Conservation (phyloP, 2,888 invertebrate species). For the Philhelius pedissequus region DNA sequence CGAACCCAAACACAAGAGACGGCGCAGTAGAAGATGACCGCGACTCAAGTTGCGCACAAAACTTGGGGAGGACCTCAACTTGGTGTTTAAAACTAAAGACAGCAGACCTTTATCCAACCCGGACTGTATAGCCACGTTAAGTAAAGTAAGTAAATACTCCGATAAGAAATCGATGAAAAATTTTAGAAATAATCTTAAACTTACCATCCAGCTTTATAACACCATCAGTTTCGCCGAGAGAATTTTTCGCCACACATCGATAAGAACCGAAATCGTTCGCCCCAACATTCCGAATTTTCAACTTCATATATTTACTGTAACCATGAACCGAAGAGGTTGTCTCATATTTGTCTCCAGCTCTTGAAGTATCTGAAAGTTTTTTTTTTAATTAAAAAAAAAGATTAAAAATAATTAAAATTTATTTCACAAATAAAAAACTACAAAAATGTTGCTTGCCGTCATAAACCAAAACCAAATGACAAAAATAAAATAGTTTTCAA, state of each 20-base stretch:
- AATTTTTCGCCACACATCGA: conserved; percentile 95
- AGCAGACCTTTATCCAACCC: too few species aligned
- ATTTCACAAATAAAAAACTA: neutral
- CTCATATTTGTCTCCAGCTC: conserved; percentile 92
- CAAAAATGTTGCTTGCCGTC: neutral
- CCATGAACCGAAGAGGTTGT: conserved; percentile 90
- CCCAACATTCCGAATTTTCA: conserved; percentile 90
- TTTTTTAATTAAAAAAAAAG: neutral
- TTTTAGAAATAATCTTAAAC: neutral
- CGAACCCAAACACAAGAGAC: too few species aligned
- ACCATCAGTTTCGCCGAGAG: conserved; percentile 93
- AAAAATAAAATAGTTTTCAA: neutral
- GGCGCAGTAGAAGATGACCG: too few species aligned
- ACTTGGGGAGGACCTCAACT: too few species aligned
- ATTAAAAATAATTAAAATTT: neutral
- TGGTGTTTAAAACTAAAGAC: too few species aligned
- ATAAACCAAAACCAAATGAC: neutral
- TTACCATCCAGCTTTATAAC: conserved; percentile 92
- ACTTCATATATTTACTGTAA: conserved; percentile 94
- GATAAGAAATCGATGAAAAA: too few species aligned
- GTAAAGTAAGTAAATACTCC: too few species aligned
- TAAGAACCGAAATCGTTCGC: conserved; percentile 91
- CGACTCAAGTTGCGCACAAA: too few species aligned
- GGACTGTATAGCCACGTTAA: too few species aligned
- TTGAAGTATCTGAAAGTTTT: conserved; percentile 81